Conservation (phyloP, 2,797 vertebrate genomes). For the Muscicapa striata region DNA sequence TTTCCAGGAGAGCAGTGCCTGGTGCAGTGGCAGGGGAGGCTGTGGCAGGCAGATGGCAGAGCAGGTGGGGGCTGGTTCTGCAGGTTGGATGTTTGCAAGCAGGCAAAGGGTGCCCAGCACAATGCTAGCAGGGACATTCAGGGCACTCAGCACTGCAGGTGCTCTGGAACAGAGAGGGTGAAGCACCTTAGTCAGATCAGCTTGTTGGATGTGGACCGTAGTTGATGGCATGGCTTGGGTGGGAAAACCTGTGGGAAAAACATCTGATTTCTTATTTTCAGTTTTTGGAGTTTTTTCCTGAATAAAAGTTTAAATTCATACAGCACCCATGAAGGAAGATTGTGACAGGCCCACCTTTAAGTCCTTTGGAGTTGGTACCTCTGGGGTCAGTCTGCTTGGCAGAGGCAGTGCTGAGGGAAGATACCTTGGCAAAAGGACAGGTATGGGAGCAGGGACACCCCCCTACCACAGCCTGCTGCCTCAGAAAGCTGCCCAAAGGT, state of each 20-base stretch:
- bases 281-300: background rate
- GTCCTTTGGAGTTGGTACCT: background rate
- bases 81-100: background rate
- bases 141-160: background rate
- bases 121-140: rapidly evolving
- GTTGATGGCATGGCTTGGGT: background rate
- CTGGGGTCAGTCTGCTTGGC: background rate
- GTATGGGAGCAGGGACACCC: background rate
- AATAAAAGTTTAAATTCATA: background rate
- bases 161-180: background rate
- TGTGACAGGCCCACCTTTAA: background rate
- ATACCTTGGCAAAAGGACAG: background rate
- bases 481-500: background rate
- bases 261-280: background rate
- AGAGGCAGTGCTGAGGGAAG: background rate
- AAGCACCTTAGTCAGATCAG: background rate
- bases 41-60: background rate
- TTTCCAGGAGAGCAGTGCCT: background rate
- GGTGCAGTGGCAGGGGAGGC: background rate
- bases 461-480: background rate
- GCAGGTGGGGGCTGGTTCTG: background rate
- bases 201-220: background rate
- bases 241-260: background rate
- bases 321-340: background rate
- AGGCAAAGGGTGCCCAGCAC: background rate